phyloP scores from a whole-genome alignment of 2,888 invertebrate genomes.

The Ommatoiulus sabulosus region DNA sequence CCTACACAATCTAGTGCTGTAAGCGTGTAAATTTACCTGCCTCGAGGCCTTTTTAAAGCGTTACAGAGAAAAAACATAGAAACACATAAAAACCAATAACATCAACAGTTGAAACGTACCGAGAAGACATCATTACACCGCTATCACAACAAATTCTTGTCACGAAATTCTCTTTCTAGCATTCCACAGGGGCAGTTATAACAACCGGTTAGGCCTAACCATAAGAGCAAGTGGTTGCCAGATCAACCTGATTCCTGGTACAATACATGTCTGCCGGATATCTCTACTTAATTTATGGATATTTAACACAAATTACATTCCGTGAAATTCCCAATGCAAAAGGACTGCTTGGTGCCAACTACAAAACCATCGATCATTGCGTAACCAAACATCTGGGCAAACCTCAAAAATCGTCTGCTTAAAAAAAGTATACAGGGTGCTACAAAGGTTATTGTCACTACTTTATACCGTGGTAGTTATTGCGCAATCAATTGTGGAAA shows the following conservation, averaged over 20 bases:
- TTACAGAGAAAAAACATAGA: neutral
- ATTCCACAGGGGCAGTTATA: neutral
- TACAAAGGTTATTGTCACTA: too few species aligned
- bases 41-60: too few species aligned
- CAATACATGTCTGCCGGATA: neutral
- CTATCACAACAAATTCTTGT: neutral
- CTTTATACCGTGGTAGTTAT: too few species aligned
- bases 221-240: neutral
- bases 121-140: neutral
- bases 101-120: neutral
- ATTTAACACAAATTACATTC: neutral
- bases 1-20: too few species aligned
- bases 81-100: neutral
- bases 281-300: neutral
- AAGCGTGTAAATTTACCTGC: too few species aligned
- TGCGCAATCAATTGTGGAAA: too few species aligned
- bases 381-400: neutral
- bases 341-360: neutral
- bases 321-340: neutral
- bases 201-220: slow-evolving; percentile 7
- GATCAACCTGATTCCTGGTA: neutral
- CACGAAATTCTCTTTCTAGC: neutral
- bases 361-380: neutral
- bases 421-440: neutral
- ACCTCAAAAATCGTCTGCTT: neutral